Base-by-base conservation (phyloP, 2,797 vertebrate species). In the Myripristis murdjan region DNA sequence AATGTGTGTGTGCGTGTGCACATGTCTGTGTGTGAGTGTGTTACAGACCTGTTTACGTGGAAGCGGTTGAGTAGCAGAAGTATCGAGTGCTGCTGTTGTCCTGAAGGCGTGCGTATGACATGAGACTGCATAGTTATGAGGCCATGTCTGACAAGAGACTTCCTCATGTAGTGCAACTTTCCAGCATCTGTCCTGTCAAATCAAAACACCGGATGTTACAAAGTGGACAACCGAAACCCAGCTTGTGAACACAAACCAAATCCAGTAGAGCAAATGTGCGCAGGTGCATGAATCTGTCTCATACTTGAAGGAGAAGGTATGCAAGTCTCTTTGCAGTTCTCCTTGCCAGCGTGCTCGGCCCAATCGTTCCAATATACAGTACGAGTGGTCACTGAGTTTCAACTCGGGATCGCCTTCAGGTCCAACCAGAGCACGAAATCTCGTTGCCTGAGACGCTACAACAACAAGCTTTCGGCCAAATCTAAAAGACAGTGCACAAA, bases 261-360 rank as follows among this genome's bases (percentile, higher is more conserved):
- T 41, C 6, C 1, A 8, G 15, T 47, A 12, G 46, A 61, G 12
- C 1, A 8, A 4, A 5, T 28, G 26, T 28, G 26, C 5, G 26
- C 5, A 5, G 2, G 26, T 5, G 26, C 26, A 5, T 28, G 26
- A 2, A 2, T 28, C 14, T 12, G 15, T 48, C 75, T 86, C 80
- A 24, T 87, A 99, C 98, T 95, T 98, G 93, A 98, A 99, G 26
- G 92, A 87, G 0, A 73, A 88, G 31, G 80, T 93, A 71, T 98
- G 97, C 47, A 99, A 93, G 80, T 99, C 97, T 49, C 95, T 95
- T 77, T 99, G 98, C 2, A 99, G 93, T 86, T 98, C 97, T 2
- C 98, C 98, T 73, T 99, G 97, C 97, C 98, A 99, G 33, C 98
- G 93, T 0, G 95, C 96, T 43, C 98, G 94, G 22, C 97, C 98